Conservation (phyloP, 1,140 invertebrate species). For the Trichonephila clavipes region DNA sequence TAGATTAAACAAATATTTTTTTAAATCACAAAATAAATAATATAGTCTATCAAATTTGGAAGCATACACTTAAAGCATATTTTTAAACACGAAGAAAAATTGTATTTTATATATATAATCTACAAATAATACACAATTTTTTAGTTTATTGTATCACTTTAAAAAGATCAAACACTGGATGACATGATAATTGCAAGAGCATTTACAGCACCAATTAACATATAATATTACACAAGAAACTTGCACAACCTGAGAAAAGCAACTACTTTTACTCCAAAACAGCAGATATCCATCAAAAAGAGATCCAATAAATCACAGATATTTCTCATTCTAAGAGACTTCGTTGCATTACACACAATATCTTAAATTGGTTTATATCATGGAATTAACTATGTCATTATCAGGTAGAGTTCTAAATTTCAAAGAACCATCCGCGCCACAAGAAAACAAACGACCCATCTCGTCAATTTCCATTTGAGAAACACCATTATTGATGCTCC, state of each 20-base stretch:
- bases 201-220: conserved; percentile 72
- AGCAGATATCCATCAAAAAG: conserved; percentile 37
- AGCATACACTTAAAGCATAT: background rate
- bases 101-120: conserved; percentile 6
- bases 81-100: conserved; percentile 15
- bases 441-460: conserved; percentile 94
- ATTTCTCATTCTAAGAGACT: conserved; percentile 63
- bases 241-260: conserved; percentile 69
- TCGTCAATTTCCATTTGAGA: conserved; percentile 95
- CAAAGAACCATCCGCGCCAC: conserved; percentile 99
- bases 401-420: conserved; percentile 95
- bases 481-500: conserved; percentile 97
- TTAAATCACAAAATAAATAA: conserved; percentile 16
- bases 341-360: conserved; percentile 72
- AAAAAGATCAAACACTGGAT: conserved; percentile 10
- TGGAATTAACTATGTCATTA: conserved; percentile 80
- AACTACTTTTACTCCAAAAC: conserved; percentile 55
- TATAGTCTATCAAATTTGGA: background rate
- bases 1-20: background rate
- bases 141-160: background rate
- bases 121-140: background rate
- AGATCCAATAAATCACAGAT: conserved; percentile 73
- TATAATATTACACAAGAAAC: conserved; percentile 19
- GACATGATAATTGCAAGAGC: conserved; percentile 41
- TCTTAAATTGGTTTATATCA: conserved; percentile 48